Conservation (phyloP, 2,888 invertebrate genomes). For the Melieria picta region DNA sequence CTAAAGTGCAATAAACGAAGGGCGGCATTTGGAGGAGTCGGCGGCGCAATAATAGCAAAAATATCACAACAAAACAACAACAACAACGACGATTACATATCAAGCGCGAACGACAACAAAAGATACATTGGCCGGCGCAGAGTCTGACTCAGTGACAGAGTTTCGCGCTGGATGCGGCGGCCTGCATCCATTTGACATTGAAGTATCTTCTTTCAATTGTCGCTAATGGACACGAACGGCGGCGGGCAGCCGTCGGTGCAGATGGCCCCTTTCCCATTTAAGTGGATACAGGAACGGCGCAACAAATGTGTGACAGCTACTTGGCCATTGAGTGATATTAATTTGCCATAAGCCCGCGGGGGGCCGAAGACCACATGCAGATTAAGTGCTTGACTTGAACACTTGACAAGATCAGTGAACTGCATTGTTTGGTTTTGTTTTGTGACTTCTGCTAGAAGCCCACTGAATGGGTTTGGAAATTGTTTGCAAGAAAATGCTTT, state of each 20-base stretch:
- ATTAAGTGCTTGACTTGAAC: too few species aligned
- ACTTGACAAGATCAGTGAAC: too few species aligned
- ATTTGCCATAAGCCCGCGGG: too few species aligned
- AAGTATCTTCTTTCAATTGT: constrained; percentile 28
- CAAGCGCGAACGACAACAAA: constrained; percentile 10
- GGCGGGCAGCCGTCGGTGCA: constrained; percentile 5
- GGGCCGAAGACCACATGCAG: too few species aligned
- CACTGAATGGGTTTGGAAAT: too few species aligned
- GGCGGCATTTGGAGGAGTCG: neutral
- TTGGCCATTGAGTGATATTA: too few species aligned
- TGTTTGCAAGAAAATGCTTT: too few species aligned
- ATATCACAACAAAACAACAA: constrained; percentile 20
- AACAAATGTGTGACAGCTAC: too few species aligned
- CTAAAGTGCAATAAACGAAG: constrained; percentile 14
- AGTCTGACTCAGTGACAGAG: constrained; percentile 31
- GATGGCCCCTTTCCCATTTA: too few species aligned
- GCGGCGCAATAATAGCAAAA: neutral
- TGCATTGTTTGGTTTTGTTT: too few species aligned
- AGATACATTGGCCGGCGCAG: neutral
- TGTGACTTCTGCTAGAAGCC: too few species aligned
- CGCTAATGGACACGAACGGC: constrained; percentile 14
- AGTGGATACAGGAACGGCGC: too few species aligned
- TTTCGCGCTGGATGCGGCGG: neutral
- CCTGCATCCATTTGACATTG: constrained; percentile 25
- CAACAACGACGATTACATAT: constrained; percentile 1